Percentiles rank a stretch among this genome's conserved stretches.
Conservation (phyloP, 2,797 vertebrate species). For the Thamnophis elegans region DNA sequence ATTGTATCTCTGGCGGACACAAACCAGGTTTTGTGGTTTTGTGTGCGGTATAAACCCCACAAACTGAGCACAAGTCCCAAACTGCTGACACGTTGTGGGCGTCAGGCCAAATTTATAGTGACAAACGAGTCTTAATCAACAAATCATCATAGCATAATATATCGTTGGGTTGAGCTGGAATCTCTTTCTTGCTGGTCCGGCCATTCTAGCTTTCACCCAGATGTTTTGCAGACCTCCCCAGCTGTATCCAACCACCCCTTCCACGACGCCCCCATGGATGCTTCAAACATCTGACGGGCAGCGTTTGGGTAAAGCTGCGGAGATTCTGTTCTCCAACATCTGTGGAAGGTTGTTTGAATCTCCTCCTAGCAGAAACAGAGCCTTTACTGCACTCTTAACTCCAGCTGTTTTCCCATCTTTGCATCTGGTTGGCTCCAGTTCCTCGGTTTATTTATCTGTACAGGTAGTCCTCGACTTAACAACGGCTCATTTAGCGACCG, state of each 20-base stretch:
- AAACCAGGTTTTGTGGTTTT: not conserved
- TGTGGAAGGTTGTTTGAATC: not conserved
- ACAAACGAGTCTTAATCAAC: not conserved
- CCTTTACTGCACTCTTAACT: not conserved
- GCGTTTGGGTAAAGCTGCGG: not conserved
- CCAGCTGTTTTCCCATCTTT: not conserved
- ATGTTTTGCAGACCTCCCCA: not conserved
- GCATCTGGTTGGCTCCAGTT: not conserved
- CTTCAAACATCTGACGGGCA: not conserved
- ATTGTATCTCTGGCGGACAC: not conserved
- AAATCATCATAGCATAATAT: not conserved
- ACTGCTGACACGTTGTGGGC: not conserved
- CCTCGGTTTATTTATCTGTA: not conserved
- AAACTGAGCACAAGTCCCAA: not conserved
- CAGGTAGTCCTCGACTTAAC: not conserved
- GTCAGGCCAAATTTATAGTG: too few species aligned
- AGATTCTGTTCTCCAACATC: not conserved
- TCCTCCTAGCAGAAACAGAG: not conserved
- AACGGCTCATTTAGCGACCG: not conserved
- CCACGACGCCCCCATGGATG: not conserved
- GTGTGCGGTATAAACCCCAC: not conserved
- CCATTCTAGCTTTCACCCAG: not conserved
- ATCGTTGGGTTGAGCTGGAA: not conserved
- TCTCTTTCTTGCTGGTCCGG: not conserved
- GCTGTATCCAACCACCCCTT: not conserved